Base-by-base conservation (phyloP, 2,113 vertebrate genomes). In the Dermatemys mawii region DNA sequence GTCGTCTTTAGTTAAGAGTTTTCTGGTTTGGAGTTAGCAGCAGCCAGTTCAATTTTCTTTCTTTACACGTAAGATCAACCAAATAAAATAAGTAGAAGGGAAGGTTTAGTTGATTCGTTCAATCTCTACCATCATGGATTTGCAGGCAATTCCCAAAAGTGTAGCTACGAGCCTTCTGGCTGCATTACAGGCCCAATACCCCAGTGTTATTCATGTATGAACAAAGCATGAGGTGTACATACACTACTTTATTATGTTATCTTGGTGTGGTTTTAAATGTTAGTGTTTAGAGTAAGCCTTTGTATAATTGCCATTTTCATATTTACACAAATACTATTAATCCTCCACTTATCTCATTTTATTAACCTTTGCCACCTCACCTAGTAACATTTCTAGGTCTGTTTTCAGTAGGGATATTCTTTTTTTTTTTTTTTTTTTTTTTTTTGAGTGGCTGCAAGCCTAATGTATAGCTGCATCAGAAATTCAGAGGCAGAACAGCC, bases 1-100 rank as follows among this genome's bases (percentile, higher is more conserved):
- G 87, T 93, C 90, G 88, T 90, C 94, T 97, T 97, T 96, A 91
- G 95, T 96, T 46, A 93, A 82, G 78, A 75, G 94, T 90, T 94
- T 94, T 88, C 49, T 94, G 92, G 92, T 87, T 93, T 93, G 87
- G 93, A 95, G 93, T 92, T 94, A 44, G 38, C 73, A 76, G 41
- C 22, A 97, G 94, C 94, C 84, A 84, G 88, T 94, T 97, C 83
- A 67, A 78, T 46, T 86, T 96, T 86, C 83, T 95, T 97, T 92
- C 90, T 50, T 49, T 90, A 70, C 82, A 60, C 91, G 93, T 80
- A 92, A 48, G 88, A 90, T 93, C 90, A 96, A 96, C 95, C 86
- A 95, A 93, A 54, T 83, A 81, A 91, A 89, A 27, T 70, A 88
- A 90, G 84, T 14, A 86, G 82, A 94, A 93, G 88, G 94, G 81